Percentiles rank a stretch among this genome's conserved stretches.
Conservation (phyloP, 2,888 invertebrate genomes). For the Oeneis ivallda region DNA sequence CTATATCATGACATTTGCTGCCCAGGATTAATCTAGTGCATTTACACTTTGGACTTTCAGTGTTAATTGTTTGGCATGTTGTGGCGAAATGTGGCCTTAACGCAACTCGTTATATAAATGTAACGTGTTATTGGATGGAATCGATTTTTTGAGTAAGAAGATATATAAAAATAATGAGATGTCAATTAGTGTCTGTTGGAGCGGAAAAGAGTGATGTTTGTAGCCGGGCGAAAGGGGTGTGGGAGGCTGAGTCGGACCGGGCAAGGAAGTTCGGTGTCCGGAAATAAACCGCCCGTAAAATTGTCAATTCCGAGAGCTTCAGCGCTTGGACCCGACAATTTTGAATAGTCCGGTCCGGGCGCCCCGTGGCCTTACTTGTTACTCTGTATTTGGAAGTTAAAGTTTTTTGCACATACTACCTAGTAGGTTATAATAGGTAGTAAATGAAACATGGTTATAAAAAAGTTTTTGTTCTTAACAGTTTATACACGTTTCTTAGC, state of each 20-base stretch:
- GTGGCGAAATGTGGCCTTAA: no score
- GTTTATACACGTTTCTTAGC: background rate
- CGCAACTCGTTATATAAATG: background rate
- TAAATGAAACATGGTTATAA: background rate
- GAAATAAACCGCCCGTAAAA: constrained; percentile 86
- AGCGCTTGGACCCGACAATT: constrained; percentile 70
- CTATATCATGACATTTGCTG: no score
- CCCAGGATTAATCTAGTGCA: no score
- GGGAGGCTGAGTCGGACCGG: constrained; percentile 57
- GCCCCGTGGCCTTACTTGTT: constrained; percentile 45
- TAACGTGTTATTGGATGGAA: background rate
- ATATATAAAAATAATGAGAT: constrained; percentile 26
- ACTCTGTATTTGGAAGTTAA: constrained; percentile 40
- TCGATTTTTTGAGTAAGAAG: constrained; percentile 13
- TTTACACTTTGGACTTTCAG: no score
- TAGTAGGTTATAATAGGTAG: no score
- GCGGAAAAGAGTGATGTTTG: constrained; percentile 36
- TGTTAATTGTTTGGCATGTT: no score
- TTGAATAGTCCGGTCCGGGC: constrained; percentile 49
- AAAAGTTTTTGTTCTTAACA: no score
- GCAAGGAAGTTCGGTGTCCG: constrained; percentile 80
- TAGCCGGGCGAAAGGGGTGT: constrained; percentile 55
- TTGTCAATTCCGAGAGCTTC: constrained; percentile 83
- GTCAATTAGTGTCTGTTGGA: constrained; percentile 32
- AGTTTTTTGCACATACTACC: constrained; percentile 32